Conservation (phyloP, 2,888 invertebrate species). For the Andrena haemorrhoa region DNA sequence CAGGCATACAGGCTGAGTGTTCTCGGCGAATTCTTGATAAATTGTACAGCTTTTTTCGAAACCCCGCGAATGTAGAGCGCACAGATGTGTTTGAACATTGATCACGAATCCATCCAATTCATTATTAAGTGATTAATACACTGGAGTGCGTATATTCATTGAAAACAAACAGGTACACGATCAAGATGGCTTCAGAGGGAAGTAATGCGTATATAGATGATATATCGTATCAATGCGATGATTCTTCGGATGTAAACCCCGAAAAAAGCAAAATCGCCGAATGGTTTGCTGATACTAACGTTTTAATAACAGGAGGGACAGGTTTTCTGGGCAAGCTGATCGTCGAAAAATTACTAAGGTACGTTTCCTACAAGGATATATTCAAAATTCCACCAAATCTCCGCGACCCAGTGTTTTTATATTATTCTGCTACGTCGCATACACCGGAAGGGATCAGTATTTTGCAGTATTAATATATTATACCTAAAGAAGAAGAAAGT, state of each 20-base stretch:
- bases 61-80: background rate
- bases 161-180: slow-evolving; percentile 4
- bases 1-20: background rate
- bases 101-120: background rate
- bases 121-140: background rate
- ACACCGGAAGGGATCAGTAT: no score
- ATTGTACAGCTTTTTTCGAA: background rate
- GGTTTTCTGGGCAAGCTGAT: slow-evolving; percentile 82
- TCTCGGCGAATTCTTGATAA: background rate
- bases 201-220: slow-evolving; percentile 61
- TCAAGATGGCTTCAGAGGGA: slow-evolving; percentile 40
- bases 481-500: no score
- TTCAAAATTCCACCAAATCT: background rate
- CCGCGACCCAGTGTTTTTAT: background rate
- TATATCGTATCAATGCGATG: slow-evolving; percentile 49
- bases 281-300: slow-evolving; percentile 77
- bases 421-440: background rate
- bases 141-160: background rate
- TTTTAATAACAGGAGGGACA: slow-evolving; percentile 82
- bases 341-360: slow-evolving; percentile 82
- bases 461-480: no score
- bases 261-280: slow-evolving; percentile 75
- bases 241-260: slow-evolving; percentile 20
- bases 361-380: background rate
- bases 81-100: background rate